Percentiles rank a stretch among this genome's conserved stretches.
Conservation (phyloP, 2,113 vertebrate genomes). For the Butorides virescens region DNA sequence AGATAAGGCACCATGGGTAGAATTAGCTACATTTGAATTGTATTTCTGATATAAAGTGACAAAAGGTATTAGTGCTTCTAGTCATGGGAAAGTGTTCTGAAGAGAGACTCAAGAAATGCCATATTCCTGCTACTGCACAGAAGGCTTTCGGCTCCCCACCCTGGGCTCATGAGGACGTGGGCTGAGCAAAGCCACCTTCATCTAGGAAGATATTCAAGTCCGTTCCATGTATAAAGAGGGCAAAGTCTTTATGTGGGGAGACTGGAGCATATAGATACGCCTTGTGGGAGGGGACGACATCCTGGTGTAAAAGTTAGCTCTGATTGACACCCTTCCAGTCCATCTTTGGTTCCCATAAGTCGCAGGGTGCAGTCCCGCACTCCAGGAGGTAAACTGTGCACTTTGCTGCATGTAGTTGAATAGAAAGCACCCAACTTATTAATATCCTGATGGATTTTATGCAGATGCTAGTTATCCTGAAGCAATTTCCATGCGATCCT, state of each 20-base stretch:
- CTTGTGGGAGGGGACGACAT: neutral
- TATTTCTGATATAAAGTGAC: neutral
- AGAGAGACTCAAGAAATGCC: neutral
- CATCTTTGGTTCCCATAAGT: neutral
- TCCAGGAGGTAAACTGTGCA: neutral
- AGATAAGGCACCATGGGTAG: neutral
- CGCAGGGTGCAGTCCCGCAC: neutral
- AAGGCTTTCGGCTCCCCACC: neutral
- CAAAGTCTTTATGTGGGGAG: neutral
- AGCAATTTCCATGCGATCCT: neutral
- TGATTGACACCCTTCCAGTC: neutral
- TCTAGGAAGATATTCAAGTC: neutral
- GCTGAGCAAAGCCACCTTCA: neutral
- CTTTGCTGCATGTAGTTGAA: neutral
- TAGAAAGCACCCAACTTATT: neutral
- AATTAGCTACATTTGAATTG: neutral
- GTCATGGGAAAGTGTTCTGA: neutral
- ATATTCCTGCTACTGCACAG: neutral
- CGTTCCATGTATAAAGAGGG: neutral
- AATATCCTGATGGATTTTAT: neutral
- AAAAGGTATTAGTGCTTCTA: neutral
- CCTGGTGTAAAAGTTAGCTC: neutral
- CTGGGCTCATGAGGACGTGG: rapidly evolving
- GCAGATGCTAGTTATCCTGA: neutral
- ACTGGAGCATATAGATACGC: rapidly evolving